phyloP scores from a whole-genome alignment of 2,888 invertebrate species.

The Smittia aterrima region DNA sequence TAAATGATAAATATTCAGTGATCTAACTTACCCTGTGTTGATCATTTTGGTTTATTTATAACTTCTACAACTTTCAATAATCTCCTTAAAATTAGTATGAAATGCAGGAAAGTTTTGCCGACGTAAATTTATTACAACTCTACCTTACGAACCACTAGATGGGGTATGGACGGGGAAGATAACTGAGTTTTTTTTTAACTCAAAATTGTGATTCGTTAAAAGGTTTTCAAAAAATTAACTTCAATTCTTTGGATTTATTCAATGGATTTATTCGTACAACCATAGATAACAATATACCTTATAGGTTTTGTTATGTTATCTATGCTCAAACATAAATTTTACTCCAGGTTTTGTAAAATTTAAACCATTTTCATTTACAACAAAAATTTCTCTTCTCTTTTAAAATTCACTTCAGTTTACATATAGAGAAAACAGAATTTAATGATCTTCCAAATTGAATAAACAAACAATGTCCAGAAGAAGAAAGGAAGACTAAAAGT shows the following conservation, averaged over 20 bases:
- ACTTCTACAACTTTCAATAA: background rate
- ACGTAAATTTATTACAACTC: background rate
- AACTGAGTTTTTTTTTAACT: no score
- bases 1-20: background rate
- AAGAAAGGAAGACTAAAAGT: conserved; percentile 16
- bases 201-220: no score
- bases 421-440: conserved; percentile 6
- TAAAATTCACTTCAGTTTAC: background rate
- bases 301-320: no score
- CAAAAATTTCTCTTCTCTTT: background rate
- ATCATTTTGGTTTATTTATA: conserved; percentile 2
- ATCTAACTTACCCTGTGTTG: conserved; percentile 28
- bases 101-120: conserved; percentile 20
- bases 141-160: background rate
- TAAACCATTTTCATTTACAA: no score
- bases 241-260: no score
- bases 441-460: conserved; percentile 15
- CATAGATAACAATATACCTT: no score
- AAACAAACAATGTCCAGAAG: conserved; percentile 35
- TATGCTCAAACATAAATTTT: no score
- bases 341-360: no score
- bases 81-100: conserved; percentile 10
- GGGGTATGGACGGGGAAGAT: background rate
- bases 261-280: no score
- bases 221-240: no score